These are phyloP conservation scores for Drosophila jambulina DNA, from an alignment of 1,140 invertebrate species.

Conservation along the genomic window DNA sequence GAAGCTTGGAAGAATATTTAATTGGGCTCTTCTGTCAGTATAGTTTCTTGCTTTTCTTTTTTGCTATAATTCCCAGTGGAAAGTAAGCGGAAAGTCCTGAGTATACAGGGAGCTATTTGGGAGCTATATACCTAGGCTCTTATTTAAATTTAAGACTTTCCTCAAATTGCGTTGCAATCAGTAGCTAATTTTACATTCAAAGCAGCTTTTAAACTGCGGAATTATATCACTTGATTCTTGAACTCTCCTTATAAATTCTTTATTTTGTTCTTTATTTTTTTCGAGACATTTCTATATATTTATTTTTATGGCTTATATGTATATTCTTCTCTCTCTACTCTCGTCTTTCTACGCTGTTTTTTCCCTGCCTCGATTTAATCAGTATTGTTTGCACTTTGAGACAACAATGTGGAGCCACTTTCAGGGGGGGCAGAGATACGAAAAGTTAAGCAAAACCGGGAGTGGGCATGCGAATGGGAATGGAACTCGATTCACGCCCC, in stretches of 20 bases:
- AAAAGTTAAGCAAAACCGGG: slow-evolving; percentile 49
- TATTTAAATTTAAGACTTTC: neutral
- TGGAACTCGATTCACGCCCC: slow-evolving; percentile 23
- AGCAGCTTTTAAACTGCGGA: neutral
- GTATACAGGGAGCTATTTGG: neutral
- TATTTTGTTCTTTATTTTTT: slow-evolving; percentile 12
- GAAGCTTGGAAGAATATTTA: neutral
- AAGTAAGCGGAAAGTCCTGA: neutral
- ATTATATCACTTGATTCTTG: slow-evolving; percentile 1
- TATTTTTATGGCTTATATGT: slow-evolving; percentile 1
- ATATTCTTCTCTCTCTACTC: neutral
- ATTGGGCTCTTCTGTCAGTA: no score
- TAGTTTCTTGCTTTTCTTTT: neutral
- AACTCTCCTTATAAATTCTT: slow-evolving; percentile 9
- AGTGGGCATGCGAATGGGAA: slow-evolving; percentile 16
- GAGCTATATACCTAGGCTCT: neutral
- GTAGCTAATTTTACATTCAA: neutral
- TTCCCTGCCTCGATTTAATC: slow-evolving; percentile 33
- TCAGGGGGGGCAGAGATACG: slow-evolving; percentile 32
- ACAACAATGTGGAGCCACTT: slow-evolving; percentile 48
- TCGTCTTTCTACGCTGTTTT: slow-evolving; percentile 17
- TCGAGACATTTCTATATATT: neutral
- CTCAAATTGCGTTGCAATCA: neutral
- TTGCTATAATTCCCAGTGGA: neutral
- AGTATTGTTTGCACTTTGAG: slow-evolving; percentile 67